Conservation (phyloP, 2,113 vertebrate species). For the Cavia aperea region DNA sequence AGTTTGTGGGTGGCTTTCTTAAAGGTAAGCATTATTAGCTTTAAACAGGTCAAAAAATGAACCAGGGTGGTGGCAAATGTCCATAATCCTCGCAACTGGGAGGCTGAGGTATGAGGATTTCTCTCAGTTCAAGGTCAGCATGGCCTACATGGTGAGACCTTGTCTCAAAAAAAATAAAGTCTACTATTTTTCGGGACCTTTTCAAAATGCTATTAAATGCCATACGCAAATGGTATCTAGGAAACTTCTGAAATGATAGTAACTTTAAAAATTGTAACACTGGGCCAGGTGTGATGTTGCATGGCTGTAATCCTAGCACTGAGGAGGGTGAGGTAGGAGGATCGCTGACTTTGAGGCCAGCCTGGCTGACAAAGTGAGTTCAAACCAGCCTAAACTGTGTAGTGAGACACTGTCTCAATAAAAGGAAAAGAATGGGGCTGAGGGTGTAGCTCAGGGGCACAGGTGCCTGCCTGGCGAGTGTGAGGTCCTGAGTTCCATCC, state of each 20-base stretch:
- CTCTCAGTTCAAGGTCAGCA: no score
- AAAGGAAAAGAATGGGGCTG: no score
- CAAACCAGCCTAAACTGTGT: no score
- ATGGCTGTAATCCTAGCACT: background rate
- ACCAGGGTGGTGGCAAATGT: background rate
- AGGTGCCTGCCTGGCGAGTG: no score
- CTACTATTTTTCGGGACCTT: background rate
- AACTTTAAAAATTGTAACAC: background rate
- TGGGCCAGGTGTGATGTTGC: background rate
- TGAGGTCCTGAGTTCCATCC: no score
- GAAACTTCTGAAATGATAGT: background rate
- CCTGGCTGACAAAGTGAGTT: no score
- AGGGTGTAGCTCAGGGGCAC: no score
- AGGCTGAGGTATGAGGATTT: background rate
- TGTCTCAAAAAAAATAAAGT: no score
- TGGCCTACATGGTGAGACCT: no score
- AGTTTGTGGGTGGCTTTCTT: background rate
- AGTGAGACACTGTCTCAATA: no score
- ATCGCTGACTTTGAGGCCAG: background rate
- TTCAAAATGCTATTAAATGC: background rate
- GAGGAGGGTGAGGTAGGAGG: background rate
- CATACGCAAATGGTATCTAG: background rate
- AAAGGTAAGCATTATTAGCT: background rate
- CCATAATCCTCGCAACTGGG: background rate
- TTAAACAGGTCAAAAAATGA: background rate